Conservation (phyloP, 1,140 invertebrate genomes). For the Mycetomoellerius zeteki region DNA sequence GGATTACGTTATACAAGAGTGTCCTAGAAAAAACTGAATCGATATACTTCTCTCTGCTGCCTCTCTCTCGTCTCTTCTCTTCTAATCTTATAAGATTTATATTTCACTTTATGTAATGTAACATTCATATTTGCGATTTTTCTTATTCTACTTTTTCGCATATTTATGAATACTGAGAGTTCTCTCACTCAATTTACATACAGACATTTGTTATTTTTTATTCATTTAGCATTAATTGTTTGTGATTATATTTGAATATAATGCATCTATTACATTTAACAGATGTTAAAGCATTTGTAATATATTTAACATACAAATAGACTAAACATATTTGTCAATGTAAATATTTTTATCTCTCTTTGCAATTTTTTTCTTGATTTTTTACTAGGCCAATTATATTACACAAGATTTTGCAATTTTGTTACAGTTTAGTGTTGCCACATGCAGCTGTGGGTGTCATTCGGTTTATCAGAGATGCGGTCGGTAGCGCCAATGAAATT, state of each 20-base stretch:
- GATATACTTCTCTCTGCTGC: not conserved
- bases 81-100: not conserved
- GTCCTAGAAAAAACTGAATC: conserved; percentile 22
- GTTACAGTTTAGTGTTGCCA: conserved; percentile 21
- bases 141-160: too few species aligned
- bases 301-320: not conserved
- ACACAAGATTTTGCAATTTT: not conserved
- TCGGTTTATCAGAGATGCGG: conserved; percentile 20
- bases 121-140: not conserved
- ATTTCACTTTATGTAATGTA: not conserved
- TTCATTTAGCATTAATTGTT: not conserved
- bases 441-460: not conserved
- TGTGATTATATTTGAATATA: not conserved
- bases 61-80: not conserved
- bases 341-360: not conserved
- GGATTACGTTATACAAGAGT: conserved; percentile 2
- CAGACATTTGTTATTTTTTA: not conserved
- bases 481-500: conserved; percentile 5
- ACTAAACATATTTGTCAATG: not conserved
- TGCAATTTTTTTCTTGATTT: conserved; percentile 13
- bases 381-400: not conserved
- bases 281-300: not conserved
- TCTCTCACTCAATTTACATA: too few species aligned
- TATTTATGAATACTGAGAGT: too few species aligned
- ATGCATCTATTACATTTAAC: not conserved